Base-by-base conservation (phyloP, 2,797 vertebrate species). In the Arctocebus calabarensis region DNA sequence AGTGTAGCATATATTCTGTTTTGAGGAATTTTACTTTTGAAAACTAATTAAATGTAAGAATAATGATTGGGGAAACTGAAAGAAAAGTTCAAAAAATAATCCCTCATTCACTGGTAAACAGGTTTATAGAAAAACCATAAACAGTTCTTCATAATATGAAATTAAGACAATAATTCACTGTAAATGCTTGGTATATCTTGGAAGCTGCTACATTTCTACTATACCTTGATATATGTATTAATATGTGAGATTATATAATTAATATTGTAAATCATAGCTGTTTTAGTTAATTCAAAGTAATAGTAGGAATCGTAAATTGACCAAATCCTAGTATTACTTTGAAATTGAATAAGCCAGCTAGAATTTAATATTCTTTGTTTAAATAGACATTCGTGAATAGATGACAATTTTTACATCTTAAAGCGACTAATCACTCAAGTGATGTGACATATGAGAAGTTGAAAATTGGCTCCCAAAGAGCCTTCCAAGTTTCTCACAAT, bases 11-110 rank as follows among this genome's bases (percentile, higher is more conserved):
- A 78, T 64, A 0, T 88, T 62, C 59, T 45, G 9, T 94, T 88
- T 88, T 77, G 27, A 78, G 77, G 32, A 93, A 89, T 64, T 95
- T 75, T 23, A 82, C 19, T 77, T 93, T 92, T 91, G n/a, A 91
- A 90, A 52, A 19, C 6, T 83, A 43, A 73, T 73, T 43, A 71
- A 95, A 91, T 48, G 83, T 29, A 11, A 78, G 12, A 78, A 43
- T 17, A 94, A 82, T 79, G 22, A 52, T 75, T 88, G 70, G 7
- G 6, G 23, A 43, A 94, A 79, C 4, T 64, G 19, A 83, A 37
- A 82, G 92, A 95, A 57, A 40, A 95, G 11, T 68, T 29, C n/a
- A 90, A 90, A 94, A 64, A 7, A 23, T 81, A 64, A 87, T 37
- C 66, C 19, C 85, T 94, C 5, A 86, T 78, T 78, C 48, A 52